These are phyloP conservation scores for Trematomus bernacchii DNA, from an alignment of 2,797 vertebrate species.

Conservation along the genomic window DNA sequence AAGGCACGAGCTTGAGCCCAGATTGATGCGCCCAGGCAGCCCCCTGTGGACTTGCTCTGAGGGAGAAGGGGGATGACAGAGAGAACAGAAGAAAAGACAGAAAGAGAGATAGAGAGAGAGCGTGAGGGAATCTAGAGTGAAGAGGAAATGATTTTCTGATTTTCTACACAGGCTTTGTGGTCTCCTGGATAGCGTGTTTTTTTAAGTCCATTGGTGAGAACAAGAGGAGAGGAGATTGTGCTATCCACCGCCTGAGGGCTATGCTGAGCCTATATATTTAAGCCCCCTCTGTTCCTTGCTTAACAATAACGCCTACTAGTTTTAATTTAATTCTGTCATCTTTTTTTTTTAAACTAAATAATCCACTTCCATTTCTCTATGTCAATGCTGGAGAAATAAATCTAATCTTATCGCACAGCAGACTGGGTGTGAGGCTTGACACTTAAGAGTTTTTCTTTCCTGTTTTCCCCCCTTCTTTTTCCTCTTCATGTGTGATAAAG, in stretches of 20 bases:
- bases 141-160: constrained; percentile 79
- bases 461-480: constrained; percentile 26
- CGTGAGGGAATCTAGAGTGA: constrained; percentile 61
- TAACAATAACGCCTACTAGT: constrained; percentile 84
- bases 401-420: constrained; percentile 77
- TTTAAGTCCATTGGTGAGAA: constrained; percentile 79
- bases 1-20: constrained; percentile 71
- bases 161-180: constrained; percentile 79
- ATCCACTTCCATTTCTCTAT: constrained; percentile 79
- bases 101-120: constrained; percentile 34
- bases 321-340: constrained; percentile 81
- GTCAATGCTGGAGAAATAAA: constrained; percentile 73
- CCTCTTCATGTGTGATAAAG: constrained; percentile 46
- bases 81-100: constrained; percentile 51
- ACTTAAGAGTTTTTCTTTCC: constrained; percentile 54
- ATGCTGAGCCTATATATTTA: constrained; percentile 79
- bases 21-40: constrained; percentile 79
- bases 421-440: constrained; percentile 67
- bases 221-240: constrained; percentile 78
- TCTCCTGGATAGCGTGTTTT: constrained; percentile 75
- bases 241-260: constrained; percentile 78
- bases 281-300: constrained; percentile 78
- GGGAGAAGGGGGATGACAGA: constrained; percentile 70
- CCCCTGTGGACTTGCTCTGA: constrained; percentile 69
- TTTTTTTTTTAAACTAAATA: constrained; percentile 69